Percentiles rank a stretch among this genome's conserved stretches.
Conservation (phyloP, 1,140 invertebrate genomes). For the Drosophila pandora region DNA sequence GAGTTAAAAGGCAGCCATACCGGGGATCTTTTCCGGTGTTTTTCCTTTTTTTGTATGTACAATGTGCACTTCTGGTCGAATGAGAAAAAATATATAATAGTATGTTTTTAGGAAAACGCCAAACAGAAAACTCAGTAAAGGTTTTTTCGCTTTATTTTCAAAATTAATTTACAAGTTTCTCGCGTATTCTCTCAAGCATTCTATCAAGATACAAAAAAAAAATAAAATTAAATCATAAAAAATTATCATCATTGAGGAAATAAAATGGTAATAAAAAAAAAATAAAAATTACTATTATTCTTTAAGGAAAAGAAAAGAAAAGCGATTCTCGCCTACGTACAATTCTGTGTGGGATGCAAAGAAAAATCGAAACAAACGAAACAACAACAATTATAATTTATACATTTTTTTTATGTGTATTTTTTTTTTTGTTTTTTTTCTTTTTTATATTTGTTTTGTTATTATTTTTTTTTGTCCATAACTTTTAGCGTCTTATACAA, state of each 20-base stretch:
- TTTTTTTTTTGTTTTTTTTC: neutral
- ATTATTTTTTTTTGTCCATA: slow-evolving; percentile 1
- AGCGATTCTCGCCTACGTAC: slow-evolving; percentile 25
- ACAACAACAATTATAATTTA: slow-evolving; percentile 28
- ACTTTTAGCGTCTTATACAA: slow-evolving; percentile 19
- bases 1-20: neutral
- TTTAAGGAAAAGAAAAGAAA: slow-evolving; percentile 11
- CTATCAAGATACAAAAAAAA: slow-evolving; percentile 42
- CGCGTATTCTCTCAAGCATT: slow-evolving; percentile 36
- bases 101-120: slow-evolving; percentile 39
- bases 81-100: slow-evolving; percentile 5
- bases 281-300: neutral
- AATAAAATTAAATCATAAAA: neutral
- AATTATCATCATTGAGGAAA: neutral
- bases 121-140: slow-evolving; percentile 29
- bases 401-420: slow-evolving; percentile 1
- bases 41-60: neutral
- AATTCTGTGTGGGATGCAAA: slow-evolving; percentile 13
- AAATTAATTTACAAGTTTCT: slow-evolving; percentile 57
- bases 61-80: slow-evolving; percentile 30
- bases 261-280: slow-evolving; percentile 14
- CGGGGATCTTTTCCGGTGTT: neutral
- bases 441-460: neutral
- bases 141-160: slow-evolving; percentile 55
- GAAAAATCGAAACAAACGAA: slow-evolving; percentile 32